Conservation (phyloP, 2,113 vertebrate genomes). For the Brachirus orientalis region DNA sequence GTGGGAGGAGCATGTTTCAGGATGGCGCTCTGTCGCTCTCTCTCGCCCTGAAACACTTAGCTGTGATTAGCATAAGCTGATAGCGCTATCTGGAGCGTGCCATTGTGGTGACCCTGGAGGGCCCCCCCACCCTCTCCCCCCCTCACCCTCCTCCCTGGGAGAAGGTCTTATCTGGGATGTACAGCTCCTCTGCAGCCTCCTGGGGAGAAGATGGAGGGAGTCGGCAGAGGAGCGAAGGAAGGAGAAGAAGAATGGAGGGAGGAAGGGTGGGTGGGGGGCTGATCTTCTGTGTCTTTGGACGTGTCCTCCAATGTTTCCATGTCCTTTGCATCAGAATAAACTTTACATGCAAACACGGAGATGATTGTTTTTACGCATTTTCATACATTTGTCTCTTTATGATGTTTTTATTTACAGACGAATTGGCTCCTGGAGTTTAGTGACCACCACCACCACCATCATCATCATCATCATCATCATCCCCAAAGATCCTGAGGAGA, state of each 20-base stretch:
- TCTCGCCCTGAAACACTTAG: slow-evolving; percentile 80
- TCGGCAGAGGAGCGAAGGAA: slow-evolving; percentile 55
- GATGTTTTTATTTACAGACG: no score
- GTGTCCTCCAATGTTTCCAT: slow-evolving; percentile 66
- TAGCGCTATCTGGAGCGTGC: slow-evolving; percentile 79
- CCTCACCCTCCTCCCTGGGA: slow-evolving; percentile 40
- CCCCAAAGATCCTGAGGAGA: no score
- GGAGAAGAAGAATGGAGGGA: no score
- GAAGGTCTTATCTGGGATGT: slow-evolving; percentile 78
- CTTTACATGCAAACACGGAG: slow-evolving; percentile 22
- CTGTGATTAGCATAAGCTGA: slow-evolving; percentile 84
- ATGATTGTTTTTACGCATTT: not conserved
- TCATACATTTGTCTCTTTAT: not conserved
- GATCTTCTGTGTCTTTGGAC: slow-evolving; percentile 59
- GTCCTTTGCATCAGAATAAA: slow-evolving; percentile 39
- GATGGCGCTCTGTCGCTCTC: slow-evolving; percentile 65
- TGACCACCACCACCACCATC: no score
- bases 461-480: no score
- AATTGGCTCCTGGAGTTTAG: no score
- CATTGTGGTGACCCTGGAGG: slow-evolving; percentile 81
- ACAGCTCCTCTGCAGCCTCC: slow-evolving; percentile 76
- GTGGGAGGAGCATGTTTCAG: slow-evolving; percentile 75
- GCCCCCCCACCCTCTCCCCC: slow-evolving; percentile 6
- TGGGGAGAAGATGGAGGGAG: slow-evolving; percentile 69
- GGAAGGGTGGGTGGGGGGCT: slow-evolving; percentile 12